These are phyloP conservation scores for Monomorium pharaonis DNA, from an alignment of 1,140 invertebrate species.

Conservation along the genomic window DNA sequence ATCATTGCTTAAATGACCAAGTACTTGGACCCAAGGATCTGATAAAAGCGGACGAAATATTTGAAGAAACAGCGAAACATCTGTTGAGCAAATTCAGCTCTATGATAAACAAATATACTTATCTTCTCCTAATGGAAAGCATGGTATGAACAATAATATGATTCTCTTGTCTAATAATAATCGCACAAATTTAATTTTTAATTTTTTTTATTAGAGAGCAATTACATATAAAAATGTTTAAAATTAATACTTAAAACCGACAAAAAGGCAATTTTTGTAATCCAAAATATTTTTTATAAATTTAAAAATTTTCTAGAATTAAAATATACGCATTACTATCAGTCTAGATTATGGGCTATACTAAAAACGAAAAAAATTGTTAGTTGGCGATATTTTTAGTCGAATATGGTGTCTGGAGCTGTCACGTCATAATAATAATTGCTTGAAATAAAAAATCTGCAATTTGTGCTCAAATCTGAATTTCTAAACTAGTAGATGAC, in stretches of 20 bases:
- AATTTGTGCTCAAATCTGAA: no score
- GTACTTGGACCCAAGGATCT: conserved; percentile 89
- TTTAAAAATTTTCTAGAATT: no score
- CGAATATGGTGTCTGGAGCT: no score
- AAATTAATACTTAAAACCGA: not conserved
- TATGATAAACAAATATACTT: conserved; percentile 92
- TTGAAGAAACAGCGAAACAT: conserved; percentile 90
- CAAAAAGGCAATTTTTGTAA: no score
- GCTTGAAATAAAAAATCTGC: no score
- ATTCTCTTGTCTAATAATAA: conserved; percentile 5
- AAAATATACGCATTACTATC: no score
- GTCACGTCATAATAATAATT: no score
- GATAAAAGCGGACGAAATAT: conserved; percentile 91
- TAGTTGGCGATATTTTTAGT: no score
- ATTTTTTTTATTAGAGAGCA: not conserved
- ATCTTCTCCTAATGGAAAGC: conserved; percentile 92
- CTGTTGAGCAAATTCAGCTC: conserved; percentile 90
- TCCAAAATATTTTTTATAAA: no score
- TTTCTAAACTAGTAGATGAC: no score
- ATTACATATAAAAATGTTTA: not conserved
- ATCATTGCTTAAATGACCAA: conserved; percentile 92
- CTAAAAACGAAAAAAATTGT: no score
- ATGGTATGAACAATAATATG: conserved; percentile 86
- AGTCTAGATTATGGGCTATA: no score
- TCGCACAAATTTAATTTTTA: not conserved